Evolutionary conservation across 2,797 vertebrate species (phyloP).

Genomic region (Vespertilio murinus): DNA sequence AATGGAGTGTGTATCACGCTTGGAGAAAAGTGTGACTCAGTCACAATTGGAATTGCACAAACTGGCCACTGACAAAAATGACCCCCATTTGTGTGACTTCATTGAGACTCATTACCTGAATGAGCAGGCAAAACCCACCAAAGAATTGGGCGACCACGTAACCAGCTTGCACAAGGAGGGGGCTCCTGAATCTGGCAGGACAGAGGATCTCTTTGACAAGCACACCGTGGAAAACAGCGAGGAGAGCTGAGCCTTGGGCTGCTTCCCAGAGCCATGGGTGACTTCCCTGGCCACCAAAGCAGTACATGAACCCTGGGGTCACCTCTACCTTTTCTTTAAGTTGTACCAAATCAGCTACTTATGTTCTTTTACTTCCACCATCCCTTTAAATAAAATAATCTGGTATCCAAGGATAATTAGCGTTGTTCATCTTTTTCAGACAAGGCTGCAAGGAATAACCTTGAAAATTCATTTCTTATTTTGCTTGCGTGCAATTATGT

Average conservation of each 20-base stretch:
- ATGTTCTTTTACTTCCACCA: not conserved
- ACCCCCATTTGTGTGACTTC: not conserved
- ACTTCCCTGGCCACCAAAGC: not conserved
- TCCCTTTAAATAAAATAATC: not conserved
- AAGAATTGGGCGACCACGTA: not conserved
- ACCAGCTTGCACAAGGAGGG: not conserved
- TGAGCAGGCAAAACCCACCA: not conserved
- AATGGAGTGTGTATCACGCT: not conserved
- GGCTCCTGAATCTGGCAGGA: not conserved
- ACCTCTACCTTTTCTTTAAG: not conserved
- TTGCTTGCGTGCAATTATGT: not conserved
- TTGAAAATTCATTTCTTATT: conserved; percentile 38
- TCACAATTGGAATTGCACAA: not conserved
- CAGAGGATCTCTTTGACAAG: not conserved
- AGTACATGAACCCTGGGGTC: too few species aligned
- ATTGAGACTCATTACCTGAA: not conserved
- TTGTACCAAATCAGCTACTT: not conserved
- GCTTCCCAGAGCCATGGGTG: not conserved
- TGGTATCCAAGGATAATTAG: not conserved
- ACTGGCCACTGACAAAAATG: not conserved
- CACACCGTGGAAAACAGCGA: not conserved
- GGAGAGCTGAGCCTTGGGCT: not conserved
- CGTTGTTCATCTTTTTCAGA: not conserved
- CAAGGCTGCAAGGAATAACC: not conserved
- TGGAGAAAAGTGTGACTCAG: not conserved